Base-by-base conservation (phyloP, 2,113 vertebrate species). In the Grammomys surdaster region DNA sequence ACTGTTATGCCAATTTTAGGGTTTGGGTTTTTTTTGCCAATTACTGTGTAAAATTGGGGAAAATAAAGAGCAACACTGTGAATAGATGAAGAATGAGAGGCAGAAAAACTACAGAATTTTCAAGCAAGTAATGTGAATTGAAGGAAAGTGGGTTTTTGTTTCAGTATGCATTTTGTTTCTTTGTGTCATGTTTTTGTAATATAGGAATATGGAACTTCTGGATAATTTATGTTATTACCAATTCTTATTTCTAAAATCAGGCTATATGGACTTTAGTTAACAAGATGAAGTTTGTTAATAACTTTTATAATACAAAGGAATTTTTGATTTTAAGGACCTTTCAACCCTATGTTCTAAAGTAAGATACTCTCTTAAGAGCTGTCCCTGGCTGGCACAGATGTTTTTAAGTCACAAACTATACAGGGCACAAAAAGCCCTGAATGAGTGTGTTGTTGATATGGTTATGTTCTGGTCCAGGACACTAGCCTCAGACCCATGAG, bases 321-420 rank as follows among this genome's bases (percentile, higher is more conserved):
- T 86, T 26, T 87, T 93, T 89, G 46, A 86, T 6, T 70, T 95
- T 70, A 90, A 95, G 48, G 94, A 17, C 43, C 60, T 91, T 73
- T 76, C 58, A 93, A 9, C 22, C 58, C 0, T 56, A 43, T 91
- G 8, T 40, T 63, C 14, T 65, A 81, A 88, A 65, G n/a, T 1
- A 93, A 85, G 6, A 69, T 0, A 2, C 3, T 4, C 33, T 89
- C 86, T 73, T 60, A 93, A 82, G 24, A 80, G 56, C 63, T 12
- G 78, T 73, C 26, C 20, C 87, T 84, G 51, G 51, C 51, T 60
- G 69, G 92, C 11, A 43, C n/a, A 80, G 14, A 88, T 22, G 31
- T n/a, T 70, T 96, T 75, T 88, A 76, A 92, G 31, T 88, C 88
- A 54, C 31, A 89, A 85, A 14, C 20, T 82, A 3, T 16, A 82